Conservation (phyloP, 2,113 vertebrate species). For the Sciurus niger region DNA sequence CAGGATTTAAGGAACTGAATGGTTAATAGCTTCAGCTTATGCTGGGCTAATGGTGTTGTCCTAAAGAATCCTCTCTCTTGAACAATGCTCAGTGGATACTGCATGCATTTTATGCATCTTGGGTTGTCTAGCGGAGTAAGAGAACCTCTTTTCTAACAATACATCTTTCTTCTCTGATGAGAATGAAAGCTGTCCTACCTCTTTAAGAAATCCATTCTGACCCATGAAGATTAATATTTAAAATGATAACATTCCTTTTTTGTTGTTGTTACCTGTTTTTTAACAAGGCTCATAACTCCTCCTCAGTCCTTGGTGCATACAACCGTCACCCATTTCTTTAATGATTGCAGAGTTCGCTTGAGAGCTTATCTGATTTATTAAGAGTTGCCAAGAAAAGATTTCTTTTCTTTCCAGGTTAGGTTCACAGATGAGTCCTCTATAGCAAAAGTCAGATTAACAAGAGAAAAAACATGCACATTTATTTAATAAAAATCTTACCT, state of each 20-base stretch:
- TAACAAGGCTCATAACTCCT: background rate
- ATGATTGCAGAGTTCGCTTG: background rate
- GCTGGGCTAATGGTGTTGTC: background rate
- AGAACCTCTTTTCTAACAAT: background rate
- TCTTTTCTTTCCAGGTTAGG: background rate
- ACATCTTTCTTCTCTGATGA: background rate
- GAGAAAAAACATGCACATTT: background rate
- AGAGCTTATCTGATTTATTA: background rate
- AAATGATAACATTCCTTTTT: background rate
- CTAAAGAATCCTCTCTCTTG: background rate
- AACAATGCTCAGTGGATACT: background rate
- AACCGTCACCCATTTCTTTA: background rate
- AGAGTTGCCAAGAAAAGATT: background rate
- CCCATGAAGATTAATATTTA: background rate
- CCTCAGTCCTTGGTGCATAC: background rate
- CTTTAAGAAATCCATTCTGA: slow-evolving; percentile 23
- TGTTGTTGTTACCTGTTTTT: background rate
- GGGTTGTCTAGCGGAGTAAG: background rate
- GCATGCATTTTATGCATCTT: background rate
- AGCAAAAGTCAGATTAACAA: background rate
- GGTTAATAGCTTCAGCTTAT: background rate
- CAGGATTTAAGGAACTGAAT: background rate
- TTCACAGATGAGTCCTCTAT: background rate
- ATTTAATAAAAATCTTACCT: background rate
- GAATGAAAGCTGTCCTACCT: background rate